These are phyloP conservation scores for Ostrea edulis DNA, from an alignment of 1,140 invertebrate genomes.

Conservation along the genomic window DNA sequence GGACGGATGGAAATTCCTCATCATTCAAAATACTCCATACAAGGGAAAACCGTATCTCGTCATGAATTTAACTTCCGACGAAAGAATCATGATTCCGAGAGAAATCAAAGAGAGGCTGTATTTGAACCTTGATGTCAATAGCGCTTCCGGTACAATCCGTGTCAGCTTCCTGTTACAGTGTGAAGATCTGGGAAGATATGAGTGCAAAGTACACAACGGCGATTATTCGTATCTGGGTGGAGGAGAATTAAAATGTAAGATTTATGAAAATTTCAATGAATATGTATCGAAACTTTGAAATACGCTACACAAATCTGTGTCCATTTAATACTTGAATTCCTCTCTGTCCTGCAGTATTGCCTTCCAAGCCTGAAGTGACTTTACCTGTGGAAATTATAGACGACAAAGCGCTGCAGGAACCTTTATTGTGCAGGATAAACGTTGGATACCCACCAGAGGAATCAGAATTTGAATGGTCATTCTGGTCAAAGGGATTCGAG, in stretches of 20 bases:
- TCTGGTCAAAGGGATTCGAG: not conserved
- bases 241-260: slow-evolving; percentile 5
- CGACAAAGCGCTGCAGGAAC: not conserved
- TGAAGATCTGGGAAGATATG: no score
- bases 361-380: slow-evolving; percentile 19
- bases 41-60: slow-evolving; percentile 19
- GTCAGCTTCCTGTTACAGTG: slow-evolving; percentile 11
- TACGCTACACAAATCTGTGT: no score
- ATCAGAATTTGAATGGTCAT: slow-evolving; percentile 1
- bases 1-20: slow-evolving; percentile 11
- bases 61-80: slow-evolving; percentile 10
- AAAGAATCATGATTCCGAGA: not conserved
- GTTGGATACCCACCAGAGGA: slow-evolving; percentile 33
- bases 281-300: no score
- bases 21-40: not conserved
- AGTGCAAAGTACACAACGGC: not conserved
- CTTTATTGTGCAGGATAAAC: slow-evolving; percentile 26
- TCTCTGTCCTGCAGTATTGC: slow-evolving; percentile 22
- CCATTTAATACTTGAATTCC: no score
- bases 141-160: not conserved
- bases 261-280: no score
- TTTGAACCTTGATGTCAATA: slow-evolving; percentile 17
- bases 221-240: not conserved
- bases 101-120: not conserved
- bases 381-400: slow-evolving; percentile 40